phyloP scores from a whole-genome alignment of 2,888 invertebrate species.

The Hyppa rectilinea region DNA sequence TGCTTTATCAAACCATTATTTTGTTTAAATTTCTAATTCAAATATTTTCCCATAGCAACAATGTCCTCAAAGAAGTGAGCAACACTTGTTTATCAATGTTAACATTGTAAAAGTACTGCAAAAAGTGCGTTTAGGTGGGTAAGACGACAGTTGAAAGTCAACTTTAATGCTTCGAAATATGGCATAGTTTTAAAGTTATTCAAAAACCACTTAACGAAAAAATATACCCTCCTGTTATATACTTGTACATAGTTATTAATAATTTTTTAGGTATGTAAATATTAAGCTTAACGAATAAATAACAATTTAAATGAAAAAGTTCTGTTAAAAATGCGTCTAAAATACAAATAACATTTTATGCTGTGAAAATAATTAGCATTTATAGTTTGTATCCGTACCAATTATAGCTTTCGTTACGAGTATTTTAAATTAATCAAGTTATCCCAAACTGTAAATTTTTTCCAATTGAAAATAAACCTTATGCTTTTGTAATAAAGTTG shows the following conservation, averaged over 20 bases:
- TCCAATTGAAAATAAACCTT: too few species aligned
- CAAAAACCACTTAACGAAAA: background rate
- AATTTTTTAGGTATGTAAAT: too few species aligned
- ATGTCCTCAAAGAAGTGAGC: background rate
- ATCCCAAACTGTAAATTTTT: too few species aligned
- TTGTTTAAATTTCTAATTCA: background rate
- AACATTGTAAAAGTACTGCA: slow-evolving; percentile 36
- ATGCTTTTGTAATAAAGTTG: too few species aligned
- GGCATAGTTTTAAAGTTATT: background rate
- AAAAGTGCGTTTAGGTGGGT: background rate
- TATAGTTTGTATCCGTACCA: background rate
- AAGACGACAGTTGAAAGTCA: background rate
- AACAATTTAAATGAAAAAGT: background rate
- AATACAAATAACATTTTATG: background rate
- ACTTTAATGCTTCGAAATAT: background rate
- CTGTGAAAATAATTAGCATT: background rate
- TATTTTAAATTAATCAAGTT: too few species aligned
- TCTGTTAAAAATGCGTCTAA: background rate
- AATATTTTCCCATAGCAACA: background rate
- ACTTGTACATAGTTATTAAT: too few species aligned
- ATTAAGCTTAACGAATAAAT: slow-evolving; percentile 6
- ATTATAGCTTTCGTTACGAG: background rate
- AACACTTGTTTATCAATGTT: slow-evolving; percentile 12
- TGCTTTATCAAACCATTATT: background rate
- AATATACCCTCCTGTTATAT: too few species aligned